These are phyloP conservation scores for Myotis planiceps DNA, from an alignment of 2,797 vertebrate genomes.

Conservation along the genomic window DNA sequence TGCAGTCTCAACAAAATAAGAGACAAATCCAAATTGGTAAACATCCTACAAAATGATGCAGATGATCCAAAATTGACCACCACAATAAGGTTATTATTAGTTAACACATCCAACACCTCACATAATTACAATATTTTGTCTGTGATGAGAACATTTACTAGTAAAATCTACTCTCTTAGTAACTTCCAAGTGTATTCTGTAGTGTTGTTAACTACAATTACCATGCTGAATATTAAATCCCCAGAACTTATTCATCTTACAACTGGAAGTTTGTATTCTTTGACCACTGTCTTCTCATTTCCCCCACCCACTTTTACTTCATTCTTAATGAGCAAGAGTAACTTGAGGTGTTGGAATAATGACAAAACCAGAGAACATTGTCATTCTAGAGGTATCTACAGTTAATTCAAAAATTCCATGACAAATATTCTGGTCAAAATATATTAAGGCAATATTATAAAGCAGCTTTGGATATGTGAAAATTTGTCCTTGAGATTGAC, in stretches of 20 bases:
- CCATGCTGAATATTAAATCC: background rate
- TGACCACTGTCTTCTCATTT: background rate
- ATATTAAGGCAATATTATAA: slow-evolving; percentile 18
- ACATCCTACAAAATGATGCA: background rate
- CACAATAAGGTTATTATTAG: background rate
- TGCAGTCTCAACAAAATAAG: background rate
- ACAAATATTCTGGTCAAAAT: slow-evolving; percentile 33
- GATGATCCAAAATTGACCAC: background rate
- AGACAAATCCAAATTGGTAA: background rate
- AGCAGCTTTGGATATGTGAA: slow-evolving; percentile 42
- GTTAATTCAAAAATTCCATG: slow-evolving; percentile 33
- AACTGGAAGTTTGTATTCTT: background rate
- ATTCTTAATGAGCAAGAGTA: slow-evolving; percentile 14
- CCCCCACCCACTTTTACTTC: background rate
- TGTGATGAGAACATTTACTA: background rate
- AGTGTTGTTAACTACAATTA: background rate
- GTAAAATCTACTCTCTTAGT: background rate
- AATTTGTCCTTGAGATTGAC: slow-evolving; percentile 77
- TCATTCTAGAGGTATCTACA: background rate
- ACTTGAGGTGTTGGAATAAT: background rate
- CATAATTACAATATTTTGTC: background rate
- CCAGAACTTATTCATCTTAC: background rate
- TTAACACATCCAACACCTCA: background rate
- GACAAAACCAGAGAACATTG: background rate
- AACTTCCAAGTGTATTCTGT: background rate